Conservation (phyloP, 2,888 invertebrate species). For the Prosopocoilus inquinatus region DNA sequence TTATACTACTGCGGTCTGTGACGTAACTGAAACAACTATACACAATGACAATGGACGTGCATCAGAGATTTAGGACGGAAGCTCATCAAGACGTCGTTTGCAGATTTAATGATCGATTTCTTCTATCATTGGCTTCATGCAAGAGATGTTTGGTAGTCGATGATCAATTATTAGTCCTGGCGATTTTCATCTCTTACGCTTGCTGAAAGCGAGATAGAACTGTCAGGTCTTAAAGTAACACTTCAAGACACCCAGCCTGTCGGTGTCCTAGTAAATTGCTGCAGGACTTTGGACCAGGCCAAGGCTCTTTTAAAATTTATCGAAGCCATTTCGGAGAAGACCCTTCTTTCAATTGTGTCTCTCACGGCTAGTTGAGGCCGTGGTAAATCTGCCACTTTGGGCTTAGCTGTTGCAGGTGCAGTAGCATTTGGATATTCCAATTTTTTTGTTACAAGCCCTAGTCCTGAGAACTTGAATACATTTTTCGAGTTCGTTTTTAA, state of each 20-base stretch:
- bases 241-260: slow-evolving; percentile 90
- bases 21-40: slow-evolving; percentile 90
- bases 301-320: slow-evolving; percentile 90
- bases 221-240: slow-evolving; percentile 76
- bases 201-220: slow-evolving; percentile 57
- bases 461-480: slow-evolving; percentile 96
- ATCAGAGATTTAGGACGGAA: slow-evolving; percentile 92
- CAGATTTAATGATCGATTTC: slow-evolving; percentile 94
- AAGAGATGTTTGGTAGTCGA: slow-evolving; percentile 90
- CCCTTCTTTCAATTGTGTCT: slow-evolving; percentile 83
- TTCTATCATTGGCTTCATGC: slow-evolving; percentile 86
- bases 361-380: slow-evolving; percentile 95
- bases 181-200: slow-evolving; percentile 72
- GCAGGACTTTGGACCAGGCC: slow-evolving; percentile 92
- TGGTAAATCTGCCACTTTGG: slow-evolving; percentile 97
- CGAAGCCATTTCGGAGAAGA: slow-evolving; percentile 92
- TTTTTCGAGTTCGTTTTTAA: slow-evolving; percentile 96
- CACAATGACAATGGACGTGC: slow-evolving; percentile 98
- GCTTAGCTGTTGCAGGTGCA: slow-evolving; percentile 85
- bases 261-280: slow-evolving; percentile 81
- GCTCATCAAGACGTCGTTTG: slow-evolving; percentile 89
- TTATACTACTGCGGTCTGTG: slow-evolving; percentile 82
- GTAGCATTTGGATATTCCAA: slow-evolving; percentile 81
- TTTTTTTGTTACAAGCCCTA: slow-evolving; percentile 96
- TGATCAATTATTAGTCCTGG: slow-evolving; percentile 87